Percentiles rank a stretch among this genome's conserved stretches.
Evolutionary conservation across 2,888 invertebrate genomes (phyloP).

Genomic region (Athalia circularis): DNA sequence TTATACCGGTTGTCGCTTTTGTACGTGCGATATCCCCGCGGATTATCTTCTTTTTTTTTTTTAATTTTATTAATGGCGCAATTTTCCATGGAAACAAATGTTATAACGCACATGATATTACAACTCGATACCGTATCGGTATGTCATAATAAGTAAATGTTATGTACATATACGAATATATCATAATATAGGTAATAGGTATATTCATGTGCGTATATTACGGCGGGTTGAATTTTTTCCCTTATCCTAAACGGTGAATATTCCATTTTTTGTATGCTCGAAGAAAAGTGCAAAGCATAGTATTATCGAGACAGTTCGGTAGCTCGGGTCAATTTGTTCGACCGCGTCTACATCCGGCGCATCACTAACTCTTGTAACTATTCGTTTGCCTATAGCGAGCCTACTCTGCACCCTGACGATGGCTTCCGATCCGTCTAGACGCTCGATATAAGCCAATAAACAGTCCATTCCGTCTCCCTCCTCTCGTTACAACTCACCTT

Average conservation of each 20-base stretch:
- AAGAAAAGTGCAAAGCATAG: too few species aligned
- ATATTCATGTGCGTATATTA: too few species aligned
- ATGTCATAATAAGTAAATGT: too few species aligned
- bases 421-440: conserved; percentile 36
- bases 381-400: too few species aligned
- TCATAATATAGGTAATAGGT: too few species aligned
- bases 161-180: too few species aligned
- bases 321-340: conserved; percentile 28
- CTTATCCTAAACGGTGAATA: too few species aligned
- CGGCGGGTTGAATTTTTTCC: neutral
- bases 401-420: neutral
- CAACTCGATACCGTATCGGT: too few species aligned
- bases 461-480: neutral
- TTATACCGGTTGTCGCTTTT: neutral
- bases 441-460: conserved; percentile 40
- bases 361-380: too few species aligned
- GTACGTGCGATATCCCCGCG: neutral
- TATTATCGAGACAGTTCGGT: neutral
- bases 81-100: too few species aligned
- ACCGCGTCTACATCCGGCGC: conserved; percentile 30
- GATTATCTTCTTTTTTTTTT: neutral
- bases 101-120: too few species aligned
- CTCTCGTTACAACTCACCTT: neutral
- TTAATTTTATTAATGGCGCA: neutral
- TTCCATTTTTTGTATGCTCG: too few species aligned